Conservation (phyloP, 2,888 invertebrate species). For the Aquatica leii region DNA sequence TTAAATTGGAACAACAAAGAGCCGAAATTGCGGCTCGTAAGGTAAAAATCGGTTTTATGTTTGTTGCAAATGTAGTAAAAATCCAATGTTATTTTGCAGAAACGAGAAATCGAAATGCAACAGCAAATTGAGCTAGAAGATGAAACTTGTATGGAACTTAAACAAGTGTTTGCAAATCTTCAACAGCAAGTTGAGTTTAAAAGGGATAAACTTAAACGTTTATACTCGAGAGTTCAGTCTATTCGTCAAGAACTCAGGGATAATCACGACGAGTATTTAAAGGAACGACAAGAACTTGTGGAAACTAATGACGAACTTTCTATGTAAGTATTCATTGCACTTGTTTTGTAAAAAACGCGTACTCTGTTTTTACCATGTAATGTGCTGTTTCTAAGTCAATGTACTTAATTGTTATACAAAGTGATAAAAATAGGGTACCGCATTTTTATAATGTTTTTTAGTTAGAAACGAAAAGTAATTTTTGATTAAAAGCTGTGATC, state of each 20-base stretch:
- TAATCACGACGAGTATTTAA: slow-evolving; percentile 86
- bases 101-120: slow-evolving; percentile 87
- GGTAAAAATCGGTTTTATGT: slow-evolving; percentile 59
- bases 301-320: slow-evolving; percentile 90
- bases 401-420: too few relatives aligned
- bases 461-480: too few relatives aligned
- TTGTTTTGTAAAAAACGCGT: neutral
- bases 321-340: slow-evolving; percentile 63
- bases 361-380: neutral
- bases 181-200: slow-evolving; percentile 98
- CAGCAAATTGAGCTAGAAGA: slow-evolving; percentile 94
- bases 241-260: slow-evolving; percentile 82
- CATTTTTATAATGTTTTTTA: too few relatives aligned
- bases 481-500: too few relatives aligned
- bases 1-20: slow-evolving; percentile 84
- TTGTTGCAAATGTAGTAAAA: slow-evolving; percentile 12
- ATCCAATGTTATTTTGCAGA: slow-evolving; percentile 49
- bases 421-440: too few relatives aligned
- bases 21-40: slow-evolving; percentile 91
- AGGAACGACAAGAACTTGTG: slow-evolving; percentile 91
- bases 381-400: too few relatives aligned
- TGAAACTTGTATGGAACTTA: slow-evolving; percentile 88
- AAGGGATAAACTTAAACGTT: slow-evolving; percentile 90
- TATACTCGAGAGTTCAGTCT: slow-evolving; percentile 81
- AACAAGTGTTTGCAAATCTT: slow-evolving; percentile 88